Evolutionary conservation across 2,113 vertebrate genomes (phyloP).

Genomic region (Leiothrix lutea): DNA sequence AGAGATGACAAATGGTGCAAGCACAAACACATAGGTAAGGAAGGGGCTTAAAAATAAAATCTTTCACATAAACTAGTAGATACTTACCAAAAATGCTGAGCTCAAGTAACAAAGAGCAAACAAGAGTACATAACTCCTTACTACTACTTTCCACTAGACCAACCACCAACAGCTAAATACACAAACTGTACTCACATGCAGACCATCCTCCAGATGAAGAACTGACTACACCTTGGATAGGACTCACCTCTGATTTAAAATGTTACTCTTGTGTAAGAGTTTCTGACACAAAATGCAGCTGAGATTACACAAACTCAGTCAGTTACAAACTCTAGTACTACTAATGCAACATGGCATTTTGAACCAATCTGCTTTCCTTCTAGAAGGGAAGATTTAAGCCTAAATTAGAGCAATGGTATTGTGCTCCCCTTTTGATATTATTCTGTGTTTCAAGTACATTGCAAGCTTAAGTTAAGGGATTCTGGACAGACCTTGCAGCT

Average conservation of each 20-base stretch:
- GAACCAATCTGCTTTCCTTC: neutral
- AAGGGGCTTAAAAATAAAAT: neutral
- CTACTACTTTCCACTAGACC: neutral
- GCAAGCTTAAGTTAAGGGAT: neutral
- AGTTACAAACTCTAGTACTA: neutral
- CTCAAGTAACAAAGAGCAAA: neutral
- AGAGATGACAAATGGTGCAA: neutral
- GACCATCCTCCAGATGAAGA: neutral
- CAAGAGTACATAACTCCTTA: neutral
- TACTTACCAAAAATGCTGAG: neutral
- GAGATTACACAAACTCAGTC: neutral
- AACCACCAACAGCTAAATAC: neutral
- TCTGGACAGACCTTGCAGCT: neutral
- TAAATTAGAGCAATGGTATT: neutral
- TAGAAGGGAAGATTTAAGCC: neutral
- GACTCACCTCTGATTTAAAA: neutral
- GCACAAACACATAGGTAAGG: neutral
- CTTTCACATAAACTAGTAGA: neutral
- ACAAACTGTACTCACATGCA: neutral
- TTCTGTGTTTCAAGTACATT: neutral
- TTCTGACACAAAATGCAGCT: neutral
- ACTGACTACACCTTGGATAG: neutral
- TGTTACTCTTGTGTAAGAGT: accelerated
- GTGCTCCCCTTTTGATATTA: neutral
- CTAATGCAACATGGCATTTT: neutral